Evolutionary conservation across 2,113 vertebrate species (phyloP), one percentile per base, ranked within the genome.

Genomic region (Agelaius phoeniceus): DNA sequence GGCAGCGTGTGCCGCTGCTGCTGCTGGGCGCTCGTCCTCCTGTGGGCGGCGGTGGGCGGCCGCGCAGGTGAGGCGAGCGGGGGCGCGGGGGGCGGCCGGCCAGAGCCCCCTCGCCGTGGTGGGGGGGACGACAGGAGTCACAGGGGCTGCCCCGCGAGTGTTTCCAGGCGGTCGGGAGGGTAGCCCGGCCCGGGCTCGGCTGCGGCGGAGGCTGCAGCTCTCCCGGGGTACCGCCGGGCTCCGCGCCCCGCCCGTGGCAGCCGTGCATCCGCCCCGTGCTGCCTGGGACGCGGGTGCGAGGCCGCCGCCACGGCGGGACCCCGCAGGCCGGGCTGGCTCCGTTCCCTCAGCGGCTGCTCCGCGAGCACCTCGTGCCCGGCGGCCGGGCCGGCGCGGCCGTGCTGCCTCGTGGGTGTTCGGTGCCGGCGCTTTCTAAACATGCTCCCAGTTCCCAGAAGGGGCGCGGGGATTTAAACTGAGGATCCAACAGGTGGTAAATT

Each of bases 41-140:
- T 93, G 57, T 97, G 90, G 90, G 93, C 89, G 23, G 68, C 6
- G 31, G 77, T 46, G 43, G 81, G 33, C 48, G 83, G 79, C 61
- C 80, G 51, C 54, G 92, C 96, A 97, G 98, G 97, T 98, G 97
- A 98, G 97, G 37, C 30, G 3, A 35, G 24, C 4, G 10, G 37
- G 44, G 16, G 30, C 10, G 21, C 9, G 75, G 20, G 37, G 37
- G 26, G 19, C 4, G 35, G 55, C 10, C 15, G n/a, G 20, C 21
- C 28, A 7, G 9, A 57, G 27, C 15, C 15, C 12, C 16, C 8
- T 78, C 37, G 27, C 23, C 3, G n/a, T 10, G 41, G 24, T 13
- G 21, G 37, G 37, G 10, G 17, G 44, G 4, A 13, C 18, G 21
- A 17, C 35, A 27, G 27, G 30, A 57, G 55, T 9, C 2, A 15